Evolutionary conservation across 2,113 vertebrate species (phyloP).

Genomic region (Epinephelus cyanopodus): DNA sequence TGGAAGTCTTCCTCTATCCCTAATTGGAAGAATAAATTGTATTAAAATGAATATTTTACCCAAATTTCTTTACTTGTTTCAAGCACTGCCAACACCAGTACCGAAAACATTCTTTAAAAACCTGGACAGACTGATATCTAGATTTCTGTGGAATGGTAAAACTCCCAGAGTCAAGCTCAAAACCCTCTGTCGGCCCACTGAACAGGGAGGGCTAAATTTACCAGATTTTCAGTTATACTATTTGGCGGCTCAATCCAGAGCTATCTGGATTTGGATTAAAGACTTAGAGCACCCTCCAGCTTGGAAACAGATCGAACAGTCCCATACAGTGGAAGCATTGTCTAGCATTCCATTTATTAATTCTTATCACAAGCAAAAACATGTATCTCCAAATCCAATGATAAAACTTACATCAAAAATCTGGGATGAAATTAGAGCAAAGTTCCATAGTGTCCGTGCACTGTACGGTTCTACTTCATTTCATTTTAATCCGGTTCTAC

Average conservation of each 20-base stretch:
- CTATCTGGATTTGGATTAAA: slow-evolving; percentile 4
- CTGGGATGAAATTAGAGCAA: no score
- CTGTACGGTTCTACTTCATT: no score
- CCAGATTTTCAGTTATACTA: background rate
- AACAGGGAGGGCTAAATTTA: background rate
- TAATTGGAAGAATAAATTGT: background rate
- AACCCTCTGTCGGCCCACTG: background rate
- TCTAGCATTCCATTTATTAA: no score
- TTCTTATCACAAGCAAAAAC: no score
- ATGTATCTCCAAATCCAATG: no score
- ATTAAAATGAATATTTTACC: background rate
- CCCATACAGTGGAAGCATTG: background rate
- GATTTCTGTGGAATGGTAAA: background rate
- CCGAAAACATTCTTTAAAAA: background rate
- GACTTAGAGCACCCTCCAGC: background rate
- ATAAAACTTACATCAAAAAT: no score
- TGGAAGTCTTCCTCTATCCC: background rate
- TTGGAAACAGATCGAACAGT: background rate
- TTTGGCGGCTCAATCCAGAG: background rate
- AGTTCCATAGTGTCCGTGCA: no score
- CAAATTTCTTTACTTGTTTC: no score
- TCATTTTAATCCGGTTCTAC: no score
- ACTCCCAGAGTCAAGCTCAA: background rate
- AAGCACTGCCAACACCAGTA: background rate
- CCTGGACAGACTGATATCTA: background rate